Evolutionary conservation across 2,797 vertebrate species (phyloP), one percentile per base, ranked within the genome.

Genomic region (Hyperoplus lanceolatus): DNA sequence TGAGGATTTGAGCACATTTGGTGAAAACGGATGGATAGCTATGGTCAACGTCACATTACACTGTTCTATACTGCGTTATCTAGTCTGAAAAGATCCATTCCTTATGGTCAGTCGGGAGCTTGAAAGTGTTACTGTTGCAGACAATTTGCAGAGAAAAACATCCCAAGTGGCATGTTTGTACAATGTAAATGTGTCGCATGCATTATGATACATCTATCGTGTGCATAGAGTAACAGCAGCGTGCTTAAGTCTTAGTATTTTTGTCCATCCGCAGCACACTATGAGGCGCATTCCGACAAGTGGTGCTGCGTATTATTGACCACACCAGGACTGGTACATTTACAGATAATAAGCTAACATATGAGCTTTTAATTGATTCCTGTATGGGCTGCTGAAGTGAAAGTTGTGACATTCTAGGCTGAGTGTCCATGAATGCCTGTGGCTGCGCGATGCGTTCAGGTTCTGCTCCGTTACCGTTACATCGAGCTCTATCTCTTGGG

Each of bases 401-500:
- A 88, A 63, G 68, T 46, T 14, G 73, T 74, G 73, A 90, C 84
- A 82, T 88, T 90, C 82, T n/a, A 53, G 0, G 8, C 54, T 38
- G 63, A 54, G 49, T 56, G 74, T 80, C 64, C 49, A 0, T 58
- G 29, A 29, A 29, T 29, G 29, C 74, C 67, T 41, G 61, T 2
- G 48, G 70, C 48, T 56, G 63, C 29, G 18, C 62, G 41, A 42
- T 43, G 3, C 49, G 13, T 60, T 16, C 56, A 12, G 68, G 56
- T 14, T 39, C 69, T 4, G 48, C 48, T 72, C 50, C 8, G 1
- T 39, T 58, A 29, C 29, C 29, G 29, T 29, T 29, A 29, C 59
- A 10, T 60, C n/a, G n/a, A 2, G 41, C 2, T 92, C 94, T 98
- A 99, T 97, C 98, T 98, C 92, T 98, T 99, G 76, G 97, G 98